Conservation (phyloP, 2,888 invertebrate species). For the Tachina grossa region DNA sequence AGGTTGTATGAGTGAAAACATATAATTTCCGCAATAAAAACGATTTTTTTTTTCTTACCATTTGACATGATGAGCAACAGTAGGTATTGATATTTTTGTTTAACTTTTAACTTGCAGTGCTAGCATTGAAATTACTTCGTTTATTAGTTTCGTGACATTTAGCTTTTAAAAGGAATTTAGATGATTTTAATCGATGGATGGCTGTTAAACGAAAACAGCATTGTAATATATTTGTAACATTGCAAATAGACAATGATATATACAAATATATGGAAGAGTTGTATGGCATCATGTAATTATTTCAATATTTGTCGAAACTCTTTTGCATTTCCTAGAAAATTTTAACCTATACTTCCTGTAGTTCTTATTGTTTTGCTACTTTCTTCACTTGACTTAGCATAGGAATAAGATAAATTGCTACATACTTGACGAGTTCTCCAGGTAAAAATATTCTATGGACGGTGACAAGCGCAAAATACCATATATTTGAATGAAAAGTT, state of each 20-base stretch:
- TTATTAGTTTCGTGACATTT: conserved; percentile 55
- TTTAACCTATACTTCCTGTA: too few relatives aligned
- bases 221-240: neutral
- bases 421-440: too few relatives aligned
- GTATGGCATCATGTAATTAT: too few relatives aligned
- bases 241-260: neutral
- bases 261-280: too few relatives aligned
- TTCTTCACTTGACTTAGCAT: too few relatives aligned
- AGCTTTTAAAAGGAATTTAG: conserved; percentile 43
- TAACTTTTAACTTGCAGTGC: conserved; percentile 32
- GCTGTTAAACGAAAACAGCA: conserved; percentile 26
- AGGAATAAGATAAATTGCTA: too few relatives aligned
- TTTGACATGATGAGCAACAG: neutral
- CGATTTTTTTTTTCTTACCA: neutral
- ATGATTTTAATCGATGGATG: neutral
- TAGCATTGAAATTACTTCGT: conserved; percentile 22
- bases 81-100: neutral
- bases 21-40: conserved; percentile 23
- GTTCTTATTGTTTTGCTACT: too few relatives aligned
- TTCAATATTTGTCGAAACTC: too few relatives aligned
- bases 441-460: too few relatives aligned
- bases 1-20: conserved; percentile 10
- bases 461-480: too few relatives aligned
- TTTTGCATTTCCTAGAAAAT: too few relatives aligned
- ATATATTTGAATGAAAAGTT: too few relatives aligned